phyloP scores from a whole-genome alignment of 2,888 invertebrate genomes.

The Pseudococcus viburni region DNA sequence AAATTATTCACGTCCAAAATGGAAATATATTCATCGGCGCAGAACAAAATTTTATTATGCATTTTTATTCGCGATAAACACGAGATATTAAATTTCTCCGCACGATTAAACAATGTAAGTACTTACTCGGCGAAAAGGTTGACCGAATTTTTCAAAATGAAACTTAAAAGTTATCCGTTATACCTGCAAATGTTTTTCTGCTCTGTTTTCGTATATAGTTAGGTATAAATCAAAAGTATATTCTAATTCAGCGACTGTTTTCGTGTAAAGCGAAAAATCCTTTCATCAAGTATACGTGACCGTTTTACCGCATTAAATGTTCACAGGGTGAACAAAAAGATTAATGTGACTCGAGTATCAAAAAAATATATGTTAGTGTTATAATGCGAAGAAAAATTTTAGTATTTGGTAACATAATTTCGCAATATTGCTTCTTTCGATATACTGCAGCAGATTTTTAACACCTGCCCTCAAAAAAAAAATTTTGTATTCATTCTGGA shows the following conservation, averaged over 20 bases:
- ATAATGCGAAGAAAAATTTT: background rate
- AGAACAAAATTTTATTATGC: conserved; percentile 43
- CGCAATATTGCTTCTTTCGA: background rate
- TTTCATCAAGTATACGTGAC: conserved; percentile 44
- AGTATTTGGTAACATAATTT: background rate
- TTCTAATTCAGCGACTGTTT: conserved; percentile 45
- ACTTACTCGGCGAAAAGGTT: conserved; percentile 46
- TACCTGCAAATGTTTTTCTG: conserved; percentile 44
- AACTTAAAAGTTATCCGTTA: conserved; percentile 39
- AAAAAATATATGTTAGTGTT: conserved; percentile 41
- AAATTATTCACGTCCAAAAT: conserved; percentile 37
- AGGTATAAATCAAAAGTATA: conserved; percentile 48
- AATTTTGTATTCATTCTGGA: background rate
- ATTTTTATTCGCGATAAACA: conserved; percentile 47
- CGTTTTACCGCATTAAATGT: conserved; percentile 51
- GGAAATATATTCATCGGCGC: conserved; percentile 22
- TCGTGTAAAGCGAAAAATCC: conserved; percentile 55
- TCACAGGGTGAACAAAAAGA: conserved; percentile 33
- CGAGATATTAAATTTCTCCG: conserved; percentile 54
- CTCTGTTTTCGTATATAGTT: conserved; percentile 31
- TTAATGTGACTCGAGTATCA: background rate
- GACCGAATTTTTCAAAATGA: conserved; percentile 37
- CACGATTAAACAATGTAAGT: conserved; percentile 54
- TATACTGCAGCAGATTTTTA: background rate
- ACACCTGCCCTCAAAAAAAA: too few species aligned